Evolutionary conservation across 2,888 invertebrate genomes (phyloP), one percentile per base, ranked within the genome.

Genomic region (Stenoptilia bipunctidactyla): DNA sequence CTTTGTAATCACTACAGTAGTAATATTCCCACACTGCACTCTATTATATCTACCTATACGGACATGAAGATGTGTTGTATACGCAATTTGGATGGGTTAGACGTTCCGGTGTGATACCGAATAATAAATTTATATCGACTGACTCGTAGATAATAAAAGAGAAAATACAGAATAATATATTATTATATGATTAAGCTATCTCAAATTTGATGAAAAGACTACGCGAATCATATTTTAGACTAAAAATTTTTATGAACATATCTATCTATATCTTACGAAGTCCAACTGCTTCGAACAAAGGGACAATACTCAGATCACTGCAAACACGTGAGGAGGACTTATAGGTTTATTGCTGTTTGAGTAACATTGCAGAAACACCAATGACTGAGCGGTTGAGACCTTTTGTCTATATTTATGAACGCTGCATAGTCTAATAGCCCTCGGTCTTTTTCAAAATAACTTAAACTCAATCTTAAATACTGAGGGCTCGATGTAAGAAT

Each of bases 161-260:
- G 62, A 56, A 65, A 72, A 69, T 61, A 61, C 60, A 58, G 14
- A 60, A 61, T 70, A 63, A 66, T 72, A 70, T 74, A 73, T 71
- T 63, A 65, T 70, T 79, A 79, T 71, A 62, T 50, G 58, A 56
- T 82, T n/a, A 80, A 82, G 79, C 67, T 77, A 77, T 82, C 75
- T 77, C 76, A 75, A 74, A 79, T 79, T 80, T 75, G 77, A 80
- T 70, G 63, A 82, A 80, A 82, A 83, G 82, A 82, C 82, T 83
- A 77, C 64, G 58, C 30, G 30, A 66, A 67, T 68, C 61, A 67
- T 59, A 70, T 72, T 30, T 74, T 77, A 80, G 79, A 77, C 62
- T 77, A 69, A 71, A 79, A 72, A 63, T 71, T 20, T 77, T 74
- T 74, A 75, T 71, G 67, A 75, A 83, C 82, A 83, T 83, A 83